Base-by-base conservation (phyloP, 2,113 vertebrate species). In the Malurus cyaneus region DNA sequence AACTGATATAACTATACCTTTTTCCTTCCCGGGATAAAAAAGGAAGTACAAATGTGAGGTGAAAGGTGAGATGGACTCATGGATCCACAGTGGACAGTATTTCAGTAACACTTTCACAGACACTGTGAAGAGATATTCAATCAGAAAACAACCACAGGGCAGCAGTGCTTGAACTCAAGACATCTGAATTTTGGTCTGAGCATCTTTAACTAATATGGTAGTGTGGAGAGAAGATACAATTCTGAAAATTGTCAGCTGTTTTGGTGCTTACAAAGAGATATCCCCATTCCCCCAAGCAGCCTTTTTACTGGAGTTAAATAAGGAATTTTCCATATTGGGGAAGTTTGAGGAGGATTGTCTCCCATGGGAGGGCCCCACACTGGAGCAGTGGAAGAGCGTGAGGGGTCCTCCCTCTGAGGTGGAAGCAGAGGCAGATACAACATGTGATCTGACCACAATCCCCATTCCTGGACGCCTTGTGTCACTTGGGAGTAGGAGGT, bases 381-480 rank as follows among this genome's bases (percentile, higher is more conserved):
- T 21, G 62, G 54, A 52, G 26, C 39, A 67, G 14, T 1, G 12
- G 41, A 60, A 34, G 26, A 31, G 26, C 13, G 21, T 49, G 57
- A 88, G 5, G 7, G 14, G 10, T 34, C 13, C 34, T 44, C 4
- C 14, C 15, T 1, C 8, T 18, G 21, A 18, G 12, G 14, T 41
- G 4, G 39, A 46, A 56, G 52, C 8, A 54, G 21, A 0, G 0
- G 6, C 31, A 80, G 41, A 46, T 6, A 29, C 3, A 39, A 44
- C 0, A 0, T 46, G 29, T 67, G 31, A 50, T 54, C 34, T 34
- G 36, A 70, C 39, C 16, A 9, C 11, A 59, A 5, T 8, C 8
- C 12, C 50, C 3, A 28, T 31, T 84, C 29, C 31, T 19, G 14
- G 3, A 36, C 10, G 12, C 31, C 24, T 36, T 52, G 34, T 3